Conservation (phyloP, 2,888 invertebrate genomes). For the Amiota minor region DNA sequence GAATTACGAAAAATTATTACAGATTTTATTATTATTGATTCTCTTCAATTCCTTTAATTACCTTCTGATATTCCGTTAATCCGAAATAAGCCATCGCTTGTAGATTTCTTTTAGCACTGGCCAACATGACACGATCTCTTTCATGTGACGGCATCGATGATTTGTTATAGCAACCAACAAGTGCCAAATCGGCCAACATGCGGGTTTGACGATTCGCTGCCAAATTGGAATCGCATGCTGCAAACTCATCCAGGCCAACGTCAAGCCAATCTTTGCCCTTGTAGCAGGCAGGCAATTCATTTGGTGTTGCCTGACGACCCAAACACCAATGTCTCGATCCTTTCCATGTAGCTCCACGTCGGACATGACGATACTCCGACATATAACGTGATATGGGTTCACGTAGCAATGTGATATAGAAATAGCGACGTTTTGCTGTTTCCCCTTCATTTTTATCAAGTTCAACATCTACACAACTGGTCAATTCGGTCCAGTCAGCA, state of each 20-base stretch:
- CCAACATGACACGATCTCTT: conserved; percentile 88
- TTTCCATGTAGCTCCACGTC: conserved; percentile 97
- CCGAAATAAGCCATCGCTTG: conserved; percentile 98
- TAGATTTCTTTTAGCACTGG: conserved; percentile 95
- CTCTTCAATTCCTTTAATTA: conserved; percentile 62
- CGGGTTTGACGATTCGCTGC: conserved; percentile 97
- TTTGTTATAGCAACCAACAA: conserved; percentile 96
- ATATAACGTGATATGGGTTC: conserved; percentile 94
- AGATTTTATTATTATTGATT: conserved; percentile 20
- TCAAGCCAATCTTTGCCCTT: conserved; percentile 86
- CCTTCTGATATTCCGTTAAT: conserved; percentile 95
- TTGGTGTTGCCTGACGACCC: conserved; percentile 83
- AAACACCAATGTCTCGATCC: conserved; percentile 84
- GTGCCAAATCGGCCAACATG: conserved; percentile 96
- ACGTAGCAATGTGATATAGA: conserved; percentile 95
- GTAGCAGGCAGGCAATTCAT: conserved; percentile 90
- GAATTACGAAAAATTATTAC: not conserved
- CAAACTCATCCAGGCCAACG: conserved; percentile 92
- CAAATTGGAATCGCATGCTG: conserved; percentile 92
- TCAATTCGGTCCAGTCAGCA: conserved; percentile 98
- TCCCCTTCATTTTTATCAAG: conserved; percentile 92
- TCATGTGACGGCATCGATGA: conserved; percentile 83
- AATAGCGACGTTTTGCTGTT: conserved; percentile 88
- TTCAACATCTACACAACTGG: conserved; percentile 91
- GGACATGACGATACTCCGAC: conserved; percentile 97